Evolutionary conservation across 2,797 vertebrate species (phyloP).

Genomic region (Cossypha caffra): DNA sequence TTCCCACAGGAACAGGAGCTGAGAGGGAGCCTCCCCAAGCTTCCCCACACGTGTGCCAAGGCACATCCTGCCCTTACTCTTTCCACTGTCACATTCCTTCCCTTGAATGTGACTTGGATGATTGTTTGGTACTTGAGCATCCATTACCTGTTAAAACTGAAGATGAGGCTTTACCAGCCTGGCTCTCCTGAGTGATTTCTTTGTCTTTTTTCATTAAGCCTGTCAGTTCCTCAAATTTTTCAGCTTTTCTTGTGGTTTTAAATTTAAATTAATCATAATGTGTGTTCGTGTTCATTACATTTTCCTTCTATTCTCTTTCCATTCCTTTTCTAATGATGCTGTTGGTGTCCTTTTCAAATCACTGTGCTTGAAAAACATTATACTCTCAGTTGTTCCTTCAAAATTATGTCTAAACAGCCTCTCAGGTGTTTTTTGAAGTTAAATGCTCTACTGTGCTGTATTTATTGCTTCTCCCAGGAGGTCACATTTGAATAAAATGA

Average conservation of each 20-base stretch:
- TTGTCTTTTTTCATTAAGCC: not conserved
- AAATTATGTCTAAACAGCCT: not conserved
- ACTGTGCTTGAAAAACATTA: not conserved
- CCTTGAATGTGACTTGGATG: not conserved
- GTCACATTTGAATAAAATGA: not conserved
- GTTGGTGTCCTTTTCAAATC: not conserved
- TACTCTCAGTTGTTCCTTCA: not conserved
- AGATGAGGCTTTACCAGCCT: no score
- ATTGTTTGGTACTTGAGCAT: not conserved
- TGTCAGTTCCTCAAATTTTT: not conserved
- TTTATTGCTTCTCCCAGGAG: not conserved
- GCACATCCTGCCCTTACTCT: not conserved
- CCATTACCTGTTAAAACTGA: not conserved
- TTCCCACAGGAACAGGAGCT: not conserved
- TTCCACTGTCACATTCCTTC: not conserved
- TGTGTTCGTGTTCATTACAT: accelerated
- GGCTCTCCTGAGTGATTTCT: no score
- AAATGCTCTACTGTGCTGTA: not conserved
- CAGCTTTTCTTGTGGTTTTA: not conserved
- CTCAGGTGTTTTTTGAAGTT: not conserved
- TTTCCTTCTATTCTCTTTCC: not conserved
- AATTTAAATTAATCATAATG: not conserved
- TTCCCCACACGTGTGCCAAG: not conserved
- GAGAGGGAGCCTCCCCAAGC: not conserved
- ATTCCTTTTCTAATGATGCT: not conserved